A percentile compares a stretch with the other conserved stretches of the same genome.
Evolutionary conservation across 2,888 invertebrate genomes (phyloP).

Genomic region (Drosophila barbarae): DNA sequence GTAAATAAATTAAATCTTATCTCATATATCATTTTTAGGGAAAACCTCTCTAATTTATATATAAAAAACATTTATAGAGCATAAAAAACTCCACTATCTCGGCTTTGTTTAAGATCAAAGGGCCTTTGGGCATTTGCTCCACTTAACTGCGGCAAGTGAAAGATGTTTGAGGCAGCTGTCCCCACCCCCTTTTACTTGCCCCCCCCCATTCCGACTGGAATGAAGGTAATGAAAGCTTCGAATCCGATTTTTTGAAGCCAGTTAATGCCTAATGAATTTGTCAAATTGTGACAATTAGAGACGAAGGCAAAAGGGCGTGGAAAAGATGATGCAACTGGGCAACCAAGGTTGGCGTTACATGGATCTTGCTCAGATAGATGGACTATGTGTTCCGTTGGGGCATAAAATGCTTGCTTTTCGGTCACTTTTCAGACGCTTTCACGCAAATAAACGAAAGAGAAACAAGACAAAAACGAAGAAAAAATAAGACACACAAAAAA

Average conservation of each 20-base stretch:
- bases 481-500: neutral
- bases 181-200: neutral
- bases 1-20: too few species aligned
- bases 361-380: constrained; percentile 7
- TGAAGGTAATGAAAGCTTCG: constrained; percentile 57
- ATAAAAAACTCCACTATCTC: neutral
- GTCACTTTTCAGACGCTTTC: constrained; percentile 54
- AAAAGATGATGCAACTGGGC: constrained; percentile 59
- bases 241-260: constrained; percentile 25
- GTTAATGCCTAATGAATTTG: constrained; percentile 63
- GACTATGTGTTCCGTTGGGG: constrained; percentile 55
- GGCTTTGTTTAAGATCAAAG: neutral
- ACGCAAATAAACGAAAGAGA: constrained; percentile 35
- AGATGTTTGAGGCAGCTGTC: constrained; percentile 46
- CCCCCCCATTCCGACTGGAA: neutral
- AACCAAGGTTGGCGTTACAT: constrained; percentile 60
- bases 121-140: constrained; percentile 44
- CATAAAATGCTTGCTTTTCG: constrained; percentile 48
- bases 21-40: too few species aligned
- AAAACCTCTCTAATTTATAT: neutral
- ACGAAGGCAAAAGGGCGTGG: constrained; percentile 10
- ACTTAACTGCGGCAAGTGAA: constrained; percentile 63
- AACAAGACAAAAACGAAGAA: constrained; percentile 2
- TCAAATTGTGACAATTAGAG: constrained; percentile 65
- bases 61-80: neutral